Base-by-base conservation (phyloP, 2,888 invertebrate species). In the Electrophaes corylata region DNA sequence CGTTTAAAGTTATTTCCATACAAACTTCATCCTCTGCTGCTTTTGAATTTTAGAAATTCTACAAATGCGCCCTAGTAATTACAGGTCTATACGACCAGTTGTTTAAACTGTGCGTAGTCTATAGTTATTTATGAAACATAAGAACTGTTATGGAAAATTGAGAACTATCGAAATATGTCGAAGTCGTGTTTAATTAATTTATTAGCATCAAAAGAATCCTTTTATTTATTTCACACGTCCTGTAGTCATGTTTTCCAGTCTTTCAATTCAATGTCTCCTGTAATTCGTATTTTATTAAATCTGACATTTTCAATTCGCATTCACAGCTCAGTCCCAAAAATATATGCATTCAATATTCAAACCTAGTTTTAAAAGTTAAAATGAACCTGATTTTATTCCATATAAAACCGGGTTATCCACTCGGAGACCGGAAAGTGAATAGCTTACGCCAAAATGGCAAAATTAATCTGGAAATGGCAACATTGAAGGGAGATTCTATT, bases 401-500 rank as follows among this genome's bases (percentile, higher is more conserved):
- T 33, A 14, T 39, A 60, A 57, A 52, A 39, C 52, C 47, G 48
- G 46, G 43, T 44, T 46, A 62, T 53, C 39, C 46, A 59, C 18
- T 45, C 35, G 43, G 45, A 33, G 49, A 47, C 55, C 57, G 61
- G 57, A 50, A 60, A 56, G 58, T 55, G 52, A 47, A 37, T 53
- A 40, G 29, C 11, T 19, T 40, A 37, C 47, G 35, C 37, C 55
- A 43, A 47, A 51, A 61, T 55, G 55, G 55, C 46, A 48, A 48
- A 57, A 62, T 60, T 58, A 57, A 60, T 62, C 48, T 60, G 56
- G 49, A 62, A 60, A 62, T 62, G 56, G 54, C 47, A 52, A 56
- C 45, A 49, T 44, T 48, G 47, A 51, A 50, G 50, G 49, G 64
- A 58, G 79, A 80, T 81, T 76, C 72, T 69, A 76, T 77, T 78